These are phyloP conservation scores for Variabilichromis moorii DNA, from an alignment of 2,113 vertebrate species.

Conservation along the genomic window DNA sequence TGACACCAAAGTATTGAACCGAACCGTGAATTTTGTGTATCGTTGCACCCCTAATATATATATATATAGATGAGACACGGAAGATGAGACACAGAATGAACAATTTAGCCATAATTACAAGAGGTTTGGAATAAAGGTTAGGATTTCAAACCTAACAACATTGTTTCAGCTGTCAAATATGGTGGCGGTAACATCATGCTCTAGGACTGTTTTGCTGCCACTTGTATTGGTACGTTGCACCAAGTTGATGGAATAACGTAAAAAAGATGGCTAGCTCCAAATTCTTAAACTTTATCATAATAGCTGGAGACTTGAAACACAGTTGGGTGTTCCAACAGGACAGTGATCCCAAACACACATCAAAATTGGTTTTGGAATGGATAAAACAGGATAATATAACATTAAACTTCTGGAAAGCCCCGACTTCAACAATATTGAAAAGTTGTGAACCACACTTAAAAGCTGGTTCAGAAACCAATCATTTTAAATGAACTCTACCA, in stretches of 20 bases:
- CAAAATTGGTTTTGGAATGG: not conserved
- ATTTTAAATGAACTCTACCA: not conserved
- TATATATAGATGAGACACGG: not conserved
- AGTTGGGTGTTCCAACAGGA: not conserved
- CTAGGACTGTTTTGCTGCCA: not conserved
- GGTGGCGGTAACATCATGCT: not conserved
- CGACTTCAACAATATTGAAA: not conserved
- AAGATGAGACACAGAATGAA: not conserved
- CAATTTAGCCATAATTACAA: not conserved
- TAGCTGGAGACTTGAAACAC: not conserved
- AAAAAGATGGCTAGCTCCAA: not conserved
- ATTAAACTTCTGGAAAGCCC: not conserved
- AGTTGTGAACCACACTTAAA: not conserved
- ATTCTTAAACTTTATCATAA: not conserved
- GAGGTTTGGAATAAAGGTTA: not conserved
- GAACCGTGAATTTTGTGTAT: too few relatives aligned
- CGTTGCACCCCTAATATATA: not conserved
- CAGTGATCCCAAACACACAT: not conserved
- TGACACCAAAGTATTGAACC: too few relatives aligned
- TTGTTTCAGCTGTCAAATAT: not conserved
- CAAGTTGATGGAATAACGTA: not conserved
- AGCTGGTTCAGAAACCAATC: not conserved
- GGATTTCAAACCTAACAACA: not conserved
- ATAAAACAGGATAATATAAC: fast-evolving
- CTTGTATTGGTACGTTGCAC: not conserved